Conservation (phyloP, 2,113 vertebrate species). For the Serinus canaria region DNA sequence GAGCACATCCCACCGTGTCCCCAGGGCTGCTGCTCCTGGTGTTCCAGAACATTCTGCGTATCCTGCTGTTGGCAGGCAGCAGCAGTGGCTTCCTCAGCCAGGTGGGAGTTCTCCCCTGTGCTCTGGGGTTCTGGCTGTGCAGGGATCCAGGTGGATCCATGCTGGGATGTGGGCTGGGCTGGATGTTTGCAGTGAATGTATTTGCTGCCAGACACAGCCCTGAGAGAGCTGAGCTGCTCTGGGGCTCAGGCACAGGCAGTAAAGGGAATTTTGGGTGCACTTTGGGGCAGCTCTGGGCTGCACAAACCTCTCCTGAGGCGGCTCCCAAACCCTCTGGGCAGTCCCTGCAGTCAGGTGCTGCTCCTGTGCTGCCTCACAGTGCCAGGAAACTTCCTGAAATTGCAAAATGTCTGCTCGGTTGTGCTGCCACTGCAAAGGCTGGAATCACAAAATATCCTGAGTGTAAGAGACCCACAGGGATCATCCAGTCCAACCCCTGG, state of each 20-base stretch:
- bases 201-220: not conserved
- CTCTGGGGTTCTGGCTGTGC: not conserved
- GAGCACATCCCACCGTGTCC: not conserved
- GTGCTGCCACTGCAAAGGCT: not conserved
- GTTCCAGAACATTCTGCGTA: not conserved
- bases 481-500: not conserved
- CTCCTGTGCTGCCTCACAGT: not conserved
- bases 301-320: accelerated
- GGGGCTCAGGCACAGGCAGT: not conserved
- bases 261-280: not conserved
- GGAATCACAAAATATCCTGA: not conserved
- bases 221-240: not conserved
- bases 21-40: not conserved
- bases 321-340: not conserved
- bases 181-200: not conserved
- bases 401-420: not conserved
- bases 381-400: not conserved
- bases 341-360: not conserved
- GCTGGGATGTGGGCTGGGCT: not conserved
- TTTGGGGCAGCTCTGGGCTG: not conserved
- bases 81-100: not conserved
- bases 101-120: not conserved
- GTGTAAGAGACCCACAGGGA: not conserved
- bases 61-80: not conserved
- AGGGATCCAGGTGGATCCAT: not conserved